phyloP scores from a whole-genome alignment of 2,797 vertebrate genomes.

The Syngnathus rostellatus region DNA sequence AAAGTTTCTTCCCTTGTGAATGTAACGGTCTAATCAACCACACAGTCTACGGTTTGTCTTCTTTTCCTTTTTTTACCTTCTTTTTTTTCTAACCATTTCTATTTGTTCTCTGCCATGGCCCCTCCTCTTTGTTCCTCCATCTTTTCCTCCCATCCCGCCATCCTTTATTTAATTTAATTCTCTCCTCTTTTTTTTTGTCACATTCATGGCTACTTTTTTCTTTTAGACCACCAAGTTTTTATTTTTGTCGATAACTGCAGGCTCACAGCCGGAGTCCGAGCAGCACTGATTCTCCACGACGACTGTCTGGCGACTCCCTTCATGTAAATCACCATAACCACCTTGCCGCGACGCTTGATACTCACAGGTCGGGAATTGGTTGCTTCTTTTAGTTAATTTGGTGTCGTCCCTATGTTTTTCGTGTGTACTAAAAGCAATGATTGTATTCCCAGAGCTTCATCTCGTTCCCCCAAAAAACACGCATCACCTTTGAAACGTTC shows the following conservation, averaged over 20 bases:
- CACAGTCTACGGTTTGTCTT: constrained; percentile 60
- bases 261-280: constrained; percentile 78
- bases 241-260: constrained; percentile 99
- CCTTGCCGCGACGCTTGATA: constrained; percentile 52
- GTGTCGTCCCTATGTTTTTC: neutral
- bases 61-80: constrained; percentile 69
- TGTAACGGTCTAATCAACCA: constrained; percentile 55
- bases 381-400: neutral
- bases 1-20: constrained; percentile 20
- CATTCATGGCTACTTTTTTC: constrained; percentile 75
- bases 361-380: constrained; percentile 60
- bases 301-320: constrained; percentile 65
- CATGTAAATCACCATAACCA: constrained; percentile 68
- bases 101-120: constrained; percentile 81
- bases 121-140: constrained; percentile 59
- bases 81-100: constrained; percentile 87
- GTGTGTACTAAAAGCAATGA: neutral
- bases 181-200: constrained; percentile 64
- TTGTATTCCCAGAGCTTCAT: constrained; percentile 59
- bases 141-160: constrained; percentile 49
- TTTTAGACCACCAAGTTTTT: constrained; percentile 97
- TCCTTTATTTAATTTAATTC: constrained; percentile 47
- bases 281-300: constrained; percentile 74
- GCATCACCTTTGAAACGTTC: constrained; percentile 53
- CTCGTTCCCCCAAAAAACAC: constrained; percentile 62